These are phyloP conservation scores for Brachionus angularis DNA, from an alignment of 1,140 invertebrate genomes.

Conservation along the genomic window DNA sequence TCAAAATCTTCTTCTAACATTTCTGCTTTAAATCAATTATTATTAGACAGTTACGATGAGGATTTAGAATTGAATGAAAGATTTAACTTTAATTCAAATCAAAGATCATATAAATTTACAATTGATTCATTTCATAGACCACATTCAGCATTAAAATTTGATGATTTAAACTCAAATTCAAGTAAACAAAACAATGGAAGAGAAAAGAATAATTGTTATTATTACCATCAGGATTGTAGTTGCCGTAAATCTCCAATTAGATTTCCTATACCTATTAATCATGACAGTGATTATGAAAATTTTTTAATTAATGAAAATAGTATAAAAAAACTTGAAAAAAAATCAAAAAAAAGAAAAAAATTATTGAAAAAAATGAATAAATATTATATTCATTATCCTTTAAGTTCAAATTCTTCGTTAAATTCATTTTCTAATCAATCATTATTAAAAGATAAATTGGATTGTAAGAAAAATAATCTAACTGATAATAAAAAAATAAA, in stretches of 20 bases:
- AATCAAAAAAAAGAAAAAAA: neutral
- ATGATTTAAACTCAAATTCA: no score
- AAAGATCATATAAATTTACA: neutral
- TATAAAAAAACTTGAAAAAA: neutral
- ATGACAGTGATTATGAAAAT: slow-evolving; percentile 29
- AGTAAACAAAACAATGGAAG: no score
- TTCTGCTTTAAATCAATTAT: neutral
- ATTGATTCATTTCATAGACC: slow-evolving; percentile 11
- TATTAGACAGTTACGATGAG: slow-evolving; percentile 3
- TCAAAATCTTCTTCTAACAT: no score
- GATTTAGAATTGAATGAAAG: no score
- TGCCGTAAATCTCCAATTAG: neutral
- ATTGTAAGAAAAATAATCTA: no score
- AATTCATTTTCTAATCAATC: no score
- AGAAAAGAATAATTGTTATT: neutral
- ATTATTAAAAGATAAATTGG: no score
- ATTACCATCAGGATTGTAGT: neutral
- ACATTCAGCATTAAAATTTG: neutral
- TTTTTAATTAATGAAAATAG: neutral
- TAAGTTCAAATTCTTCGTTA: no score
- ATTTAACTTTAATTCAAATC: neutral
- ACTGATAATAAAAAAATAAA: no score
- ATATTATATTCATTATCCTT: slow-evolving; percentile 15
- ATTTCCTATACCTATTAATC: neutral
- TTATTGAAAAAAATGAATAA: neutral